These are phyloP conservation scores for Notoglanidium macrostoma DNA, from an alignment of 2,797 vertebrate genomes.

Conservation along the genomic window DNA sequence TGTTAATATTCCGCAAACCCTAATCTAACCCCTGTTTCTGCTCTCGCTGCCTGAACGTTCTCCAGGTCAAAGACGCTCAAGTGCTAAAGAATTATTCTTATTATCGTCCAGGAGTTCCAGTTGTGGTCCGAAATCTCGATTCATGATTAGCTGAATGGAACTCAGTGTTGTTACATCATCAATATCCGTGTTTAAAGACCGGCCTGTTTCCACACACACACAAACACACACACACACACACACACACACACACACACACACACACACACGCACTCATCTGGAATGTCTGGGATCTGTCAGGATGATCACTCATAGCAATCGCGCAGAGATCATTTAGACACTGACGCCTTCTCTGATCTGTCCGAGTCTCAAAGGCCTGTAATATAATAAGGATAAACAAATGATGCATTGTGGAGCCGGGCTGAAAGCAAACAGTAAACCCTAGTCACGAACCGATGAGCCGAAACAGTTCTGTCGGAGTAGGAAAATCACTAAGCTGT, in stretches of 20 bases:
- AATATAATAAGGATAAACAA: not conserved
- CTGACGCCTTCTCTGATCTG: slow-evolving; percentile 1
- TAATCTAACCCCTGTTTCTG: not conserved
- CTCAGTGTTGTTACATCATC: not conserved
- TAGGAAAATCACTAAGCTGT: not conserved
- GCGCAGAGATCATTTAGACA: not conserved
- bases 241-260: not conserved
- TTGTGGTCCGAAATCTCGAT: not conserved
- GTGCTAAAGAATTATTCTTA: not conserved
- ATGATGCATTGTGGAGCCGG: not conserved
- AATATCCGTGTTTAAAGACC: not conserved
- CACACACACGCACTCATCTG: not conserved
- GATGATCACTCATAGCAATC: not conserved
- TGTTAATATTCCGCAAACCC: not conserved
- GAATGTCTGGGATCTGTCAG: not conserved
- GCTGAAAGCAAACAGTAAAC: not conserved
- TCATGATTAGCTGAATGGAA: not conserved
- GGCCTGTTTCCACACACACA: not conserved
- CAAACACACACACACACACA: not conserved
- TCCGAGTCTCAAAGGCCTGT: not conserved
- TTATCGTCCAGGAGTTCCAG: not conserved
- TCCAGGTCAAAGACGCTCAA: not conserved
- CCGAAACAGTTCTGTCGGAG: not conserved
- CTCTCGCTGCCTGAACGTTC: not conserved
- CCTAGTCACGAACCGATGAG: not conserved